A percentile compares a stretch with the other conserved stretches of the same genome.
These are phyloP conservation scores for Andrena praecox DNA, from an alignment of 2,888 invertebrate genomes.

Conservation along the genomic window DNA sequence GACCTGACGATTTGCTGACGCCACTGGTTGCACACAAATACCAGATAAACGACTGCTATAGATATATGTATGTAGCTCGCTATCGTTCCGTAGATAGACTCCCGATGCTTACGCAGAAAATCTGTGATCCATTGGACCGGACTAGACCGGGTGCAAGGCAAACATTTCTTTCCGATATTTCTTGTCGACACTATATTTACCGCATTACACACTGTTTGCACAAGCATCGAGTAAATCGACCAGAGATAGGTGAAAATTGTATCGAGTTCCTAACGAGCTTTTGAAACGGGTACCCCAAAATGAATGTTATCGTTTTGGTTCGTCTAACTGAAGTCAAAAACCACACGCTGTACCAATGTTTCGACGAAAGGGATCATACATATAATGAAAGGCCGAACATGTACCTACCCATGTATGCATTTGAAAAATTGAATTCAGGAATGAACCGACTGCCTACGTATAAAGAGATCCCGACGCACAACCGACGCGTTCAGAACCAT, in stretches of 20 bases:
- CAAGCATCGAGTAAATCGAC: background rate
- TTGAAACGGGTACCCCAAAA: slow-evolving; percentile 11
- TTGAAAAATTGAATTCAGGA: background rate
- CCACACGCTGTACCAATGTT: background rate
- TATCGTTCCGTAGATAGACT: slow-evolving; percentile 43
- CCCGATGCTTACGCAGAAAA: slow-evolving; percentile 61
- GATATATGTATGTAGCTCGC: background rate
- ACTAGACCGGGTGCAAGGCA: slow-evolving; percentile 49
- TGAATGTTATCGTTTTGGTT: background rate
- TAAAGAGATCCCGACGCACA: slow-evolving; percentile 63
- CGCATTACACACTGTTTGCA: slow-evolving; percentile 37
- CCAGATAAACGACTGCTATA: slow-evolving; percentile 47
- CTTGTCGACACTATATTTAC: slow-evolving; percentile 38
- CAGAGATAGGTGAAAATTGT: background rate
- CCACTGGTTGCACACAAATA: slow-evolving; percentile 53
- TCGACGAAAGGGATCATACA: background rate
- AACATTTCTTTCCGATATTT: slow-evolving; percentile 66
- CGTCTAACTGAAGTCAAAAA: slow-evolving; percentile 1
- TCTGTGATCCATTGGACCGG: slow-evolving; percentile 54
- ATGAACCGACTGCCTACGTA: slow-evolving; percentile 53
- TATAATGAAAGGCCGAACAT: background rate
- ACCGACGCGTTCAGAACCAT: slow-evolving; percentile 62
- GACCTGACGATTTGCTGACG: slow-evolving; percentile 55
- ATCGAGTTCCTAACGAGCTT: background rate
- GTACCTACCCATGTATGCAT: background rate